Percentiles rank a stretch among this genome's conserved stretches.
These are phyloP conservation scores for Podabrus alpinus DNA, from an alignment of 2,888 invertebrate genomes.

Conservation along the genomic window DNA sequence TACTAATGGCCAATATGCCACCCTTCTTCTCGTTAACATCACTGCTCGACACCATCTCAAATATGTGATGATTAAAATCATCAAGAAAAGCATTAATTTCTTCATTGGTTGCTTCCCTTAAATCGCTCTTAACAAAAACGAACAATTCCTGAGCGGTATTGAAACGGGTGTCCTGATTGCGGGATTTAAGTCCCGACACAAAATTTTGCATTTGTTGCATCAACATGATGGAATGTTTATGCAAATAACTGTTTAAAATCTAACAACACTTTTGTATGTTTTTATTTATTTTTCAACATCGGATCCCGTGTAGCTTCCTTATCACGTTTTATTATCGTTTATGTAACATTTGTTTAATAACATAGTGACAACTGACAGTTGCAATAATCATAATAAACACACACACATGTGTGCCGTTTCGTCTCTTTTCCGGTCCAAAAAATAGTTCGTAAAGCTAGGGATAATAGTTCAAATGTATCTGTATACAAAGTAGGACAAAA, in stretches of 20 bases:
- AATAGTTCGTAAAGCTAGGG: neutral
- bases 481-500: neutral
- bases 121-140: slow-evolving; percentile 87
- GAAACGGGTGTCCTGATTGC: slow-evolving; percentile 80
- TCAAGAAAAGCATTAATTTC: slow-evolving; percentile 91
- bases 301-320: neutral
- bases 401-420: neutral
- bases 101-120: slow-evolving; percentile 87
- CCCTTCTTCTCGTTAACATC: slow-evolving; percentile 95
- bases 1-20: slow-evolving; percentile 90
- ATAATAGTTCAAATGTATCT: neutral
- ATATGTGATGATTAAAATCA: slow-evolving; percentile 93
- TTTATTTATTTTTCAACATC: neutral
- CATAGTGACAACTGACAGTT: neutral
- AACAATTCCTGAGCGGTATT: slow-evolving; percentile 89
- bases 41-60: slow-evolving; percentile 92
- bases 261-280: neutral
- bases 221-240: neutral
- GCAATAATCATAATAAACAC: neutral
- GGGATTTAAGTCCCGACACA: slow-evolving; percentile 85
- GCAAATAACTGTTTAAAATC: neutral
- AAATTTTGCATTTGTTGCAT: slow-evolving; percentile 69
- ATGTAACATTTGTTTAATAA: neutral
- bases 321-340: neutral
- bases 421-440: neutral